Evolutionary conservation across 2,888 invertebrate genomes (phyloP).

Genomic region (Drosophila falleni): DNA sequence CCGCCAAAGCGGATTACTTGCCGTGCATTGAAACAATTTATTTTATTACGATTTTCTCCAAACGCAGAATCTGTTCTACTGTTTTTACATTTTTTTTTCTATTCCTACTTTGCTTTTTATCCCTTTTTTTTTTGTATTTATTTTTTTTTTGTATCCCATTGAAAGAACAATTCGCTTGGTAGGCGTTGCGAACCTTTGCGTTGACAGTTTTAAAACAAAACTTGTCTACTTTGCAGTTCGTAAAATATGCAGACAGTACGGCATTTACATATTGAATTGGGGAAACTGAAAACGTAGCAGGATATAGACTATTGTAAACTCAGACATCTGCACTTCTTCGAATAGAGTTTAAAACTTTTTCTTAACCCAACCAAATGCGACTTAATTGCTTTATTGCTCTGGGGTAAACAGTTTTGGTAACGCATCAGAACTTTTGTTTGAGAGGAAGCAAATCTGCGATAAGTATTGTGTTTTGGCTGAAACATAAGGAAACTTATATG

Average conservation of each 20-base stretch:
- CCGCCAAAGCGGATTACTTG: constrained; percentile 75
- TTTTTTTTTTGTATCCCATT: constrained; percentile 4
- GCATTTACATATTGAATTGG: constrained; percentile 56
- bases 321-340: constrained; percentile 12
- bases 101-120: constrained; percentile 13
- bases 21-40: constrained; percentile 79
- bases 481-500: no score
- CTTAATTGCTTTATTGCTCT: constrained; percentile 63
- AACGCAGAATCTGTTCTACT: constrained; percentile 27
- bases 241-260: constrained; percentile 69
- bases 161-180: constrained; percentile 30
- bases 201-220: constrained; percentile 81
- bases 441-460: neutral
- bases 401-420: constrained; percentile 7
- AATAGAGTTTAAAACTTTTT: constrained; percentile 32
- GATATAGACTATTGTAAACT: constrained; percentile 7
- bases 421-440: constrained; percentile 3
- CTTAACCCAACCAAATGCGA: constrained; percentile 28
- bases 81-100: neutral
- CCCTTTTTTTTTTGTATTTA: constrained; percentile 8
- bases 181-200: constrained; percentile 65
- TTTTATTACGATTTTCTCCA: constrained; percentile 64
- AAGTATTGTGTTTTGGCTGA: no score
- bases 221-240: constrained; percentile 77
- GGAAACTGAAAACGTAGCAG: constrained; percentile 16